phyloP scores from a whole-genome alignment of 2,888 invertebrate genomes.

The Melinopterus prodromus region DNA sequence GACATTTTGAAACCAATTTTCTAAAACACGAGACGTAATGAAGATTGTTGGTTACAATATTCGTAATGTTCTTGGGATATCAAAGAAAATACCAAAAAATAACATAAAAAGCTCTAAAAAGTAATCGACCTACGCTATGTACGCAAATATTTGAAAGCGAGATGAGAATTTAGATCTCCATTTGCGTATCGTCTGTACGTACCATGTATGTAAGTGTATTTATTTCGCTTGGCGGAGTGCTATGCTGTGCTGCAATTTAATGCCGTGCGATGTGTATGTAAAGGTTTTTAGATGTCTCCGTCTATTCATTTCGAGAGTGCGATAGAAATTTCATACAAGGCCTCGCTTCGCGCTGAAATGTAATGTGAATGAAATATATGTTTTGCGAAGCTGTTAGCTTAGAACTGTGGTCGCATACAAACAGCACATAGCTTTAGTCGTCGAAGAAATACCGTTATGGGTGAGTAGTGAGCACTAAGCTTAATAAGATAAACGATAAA shows the following conservation, averaged over 20 bases:
- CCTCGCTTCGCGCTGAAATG: not conserved
- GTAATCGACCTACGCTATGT: not conserved
- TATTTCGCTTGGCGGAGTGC: not conserved
- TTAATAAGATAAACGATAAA: too few species aligned
- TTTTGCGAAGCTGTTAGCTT: not conserved
- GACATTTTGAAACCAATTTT: too few species aligned
- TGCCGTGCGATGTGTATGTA: not conserved
- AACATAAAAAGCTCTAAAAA: not conserved
- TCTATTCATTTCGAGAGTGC: not conserved
- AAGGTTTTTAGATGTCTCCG: not conserved
- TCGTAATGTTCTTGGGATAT: too few species aligned
- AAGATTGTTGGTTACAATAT: too few species aligned
- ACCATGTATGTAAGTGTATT: not conserved
- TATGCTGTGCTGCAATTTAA: not conserved
- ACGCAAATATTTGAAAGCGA: not conserved
- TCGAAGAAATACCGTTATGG: too few species aligned
- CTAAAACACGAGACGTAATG: too few species aligned
- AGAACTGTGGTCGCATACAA: not conserved
- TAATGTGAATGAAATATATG: not conserved
- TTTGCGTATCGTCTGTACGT: not conserved
- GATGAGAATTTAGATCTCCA: not conserved
- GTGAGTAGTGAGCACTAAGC: too few species aligned
- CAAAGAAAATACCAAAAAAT: not conserved
- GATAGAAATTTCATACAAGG: not conserved
- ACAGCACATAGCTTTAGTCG: not conserved